These are phyloP conservation scores for Schizopygopsis pylzovi DNA, from an alignment of 2,797 vertebrate genomes.

Conservation along the genomic window DNA sequence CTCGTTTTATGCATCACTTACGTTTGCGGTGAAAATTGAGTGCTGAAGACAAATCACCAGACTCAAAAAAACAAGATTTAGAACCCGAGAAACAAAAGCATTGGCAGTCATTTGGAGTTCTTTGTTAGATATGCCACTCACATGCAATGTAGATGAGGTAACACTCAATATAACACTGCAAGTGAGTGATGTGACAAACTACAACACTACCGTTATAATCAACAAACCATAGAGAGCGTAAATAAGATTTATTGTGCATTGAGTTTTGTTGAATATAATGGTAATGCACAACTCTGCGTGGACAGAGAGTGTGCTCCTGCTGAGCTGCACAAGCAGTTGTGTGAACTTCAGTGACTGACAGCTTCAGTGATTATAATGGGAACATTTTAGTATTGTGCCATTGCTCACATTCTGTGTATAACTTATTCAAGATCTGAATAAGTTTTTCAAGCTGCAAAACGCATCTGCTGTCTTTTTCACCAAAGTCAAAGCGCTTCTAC, in stretches of 20 bases:
- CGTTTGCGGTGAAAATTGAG: not conserved
- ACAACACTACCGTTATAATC: conserved; percentile 2
- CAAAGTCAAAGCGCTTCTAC: conserved; percentile 2
- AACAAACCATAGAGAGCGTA: not conserved
- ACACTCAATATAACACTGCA: not conserved
- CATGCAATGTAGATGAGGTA: not conserved
- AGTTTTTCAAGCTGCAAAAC: conserved; percentile 10
- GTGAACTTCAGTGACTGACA: conserved; percentile 16
- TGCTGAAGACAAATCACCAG: not conserved
- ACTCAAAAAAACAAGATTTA: not conserved
- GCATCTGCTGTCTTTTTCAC: conserved; percentile 5
- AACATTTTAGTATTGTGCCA: conserved; percentile 7
- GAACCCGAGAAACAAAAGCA: not conserved
- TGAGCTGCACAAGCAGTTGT: not conserved
- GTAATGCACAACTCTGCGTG: not conserved
- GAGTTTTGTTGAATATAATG: not conserved
- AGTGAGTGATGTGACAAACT: not conserved
- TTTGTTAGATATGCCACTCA: conserved; percentile 16
- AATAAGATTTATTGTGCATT: not conserved
- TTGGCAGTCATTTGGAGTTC: not conserved
- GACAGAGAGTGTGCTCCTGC: not conserved
- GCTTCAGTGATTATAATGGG: not conserved
- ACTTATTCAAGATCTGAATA: conserved; percentile 24
- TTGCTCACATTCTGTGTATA: not conserved
- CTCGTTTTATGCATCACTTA: conserved; percentile 5